Evolutionary conservation across 2,797 vertebrate species (phyloP).

Genomic region (Margarornis squamiger): DNA sequence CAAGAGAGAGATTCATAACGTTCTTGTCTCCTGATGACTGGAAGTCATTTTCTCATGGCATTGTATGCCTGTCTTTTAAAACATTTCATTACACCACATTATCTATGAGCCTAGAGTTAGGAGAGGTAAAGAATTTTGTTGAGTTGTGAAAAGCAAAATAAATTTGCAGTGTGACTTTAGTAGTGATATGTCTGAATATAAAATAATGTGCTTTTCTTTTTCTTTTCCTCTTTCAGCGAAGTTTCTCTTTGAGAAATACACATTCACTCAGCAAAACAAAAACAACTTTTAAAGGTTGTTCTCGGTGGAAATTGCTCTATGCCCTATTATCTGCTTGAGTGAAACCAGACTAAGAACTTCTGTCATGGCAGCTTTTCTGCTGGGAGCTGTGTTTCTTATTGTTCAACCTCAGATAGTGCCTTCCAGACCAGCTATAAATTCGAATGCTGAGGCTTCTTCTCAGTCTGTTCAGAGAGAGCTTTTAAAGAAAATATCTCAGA

Average conservation of each 20-base stretch:
- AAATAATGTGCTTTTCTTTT: constrained; percentile 34
- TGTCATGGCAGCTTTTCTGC: constrained; percentile 87
- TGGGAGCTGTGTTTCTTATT: constrained; percentile 86
- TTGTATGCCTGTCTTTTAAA: not conserved
- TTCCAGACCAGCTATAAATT: constrained; percentile 74
- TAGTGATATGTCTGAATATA: not conserved
- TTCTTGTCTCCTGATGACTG: not conserved
- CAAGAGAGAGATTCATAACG: not conserved
- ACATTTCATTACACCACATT: not conserved
- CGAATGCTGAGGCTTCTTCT: constrained; percentile 9
- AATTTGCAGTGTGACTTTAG: not conserved
- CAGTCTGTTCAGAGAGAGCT: constrained; percentile 52
- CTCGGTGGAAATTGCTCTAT: constrained; percentile 75
- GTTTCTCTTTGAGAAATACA: not conserved
- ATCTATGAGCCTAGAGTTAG: not conserved
- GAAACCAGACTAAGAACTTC: constrained; percentile 81
- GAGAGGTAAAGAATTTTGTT: not conserved
- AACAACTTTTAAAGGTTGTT: constrained; percentile 43
- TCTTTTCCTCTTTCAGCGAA: constrained; percentile 57
- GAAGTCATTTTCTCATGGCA: not conserved
- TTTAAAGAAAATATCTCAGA: constrained; percentile 26
- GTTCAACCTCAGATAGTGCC: constrained; percentile 82
- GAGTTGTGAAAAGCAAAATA: not conserved
- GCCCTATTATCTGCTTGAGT: constrained; percentile 78
- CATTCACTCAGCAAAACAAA: constrained; percentile 17